phyloP scores from a whole-genome alignment of 2,113 vertebrate species.

The Thunnus maccoyii region DNA sequence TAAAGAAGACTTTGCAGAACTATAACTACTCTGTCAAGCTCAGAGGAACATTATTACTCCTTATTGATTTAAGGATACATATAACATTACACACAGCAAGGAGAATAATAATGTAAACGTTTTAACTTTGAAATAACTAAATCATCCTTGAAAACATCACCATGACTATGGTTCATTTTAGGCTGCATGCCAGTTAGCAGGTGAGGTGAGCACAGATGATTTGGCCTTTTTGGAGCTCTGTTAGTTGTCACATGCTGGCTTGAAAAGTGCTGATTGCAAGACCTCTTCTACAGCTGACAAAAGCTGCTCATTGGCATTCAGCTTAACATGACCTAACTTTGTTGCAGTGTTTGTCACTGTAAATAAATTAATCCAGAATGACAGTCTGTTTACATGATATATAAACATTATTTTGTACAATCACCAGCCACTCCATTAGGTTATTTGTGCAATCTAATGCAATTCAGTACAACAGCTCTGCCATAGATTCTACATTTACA shows the following conservation, averaged over 20 bases:
- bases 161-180: neutral
- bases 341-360: neutral
- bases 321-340: neutral
- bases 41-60: conserved; percentile 47
- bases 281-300: conserved; percentile 6
- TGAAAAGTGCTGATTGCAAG: neutral
- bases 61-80: conserved; percentile 60
- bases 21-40: conserved; percentile 36
- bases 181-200: neutral
- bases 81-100: conserved; percentile 21
- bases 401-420: neutral
- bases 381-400: neutral
- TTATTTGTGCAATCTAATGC: too few species aligned
- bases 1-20: conserved; percentile 38
- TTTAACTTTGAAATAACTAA: conserved; percentile 30
- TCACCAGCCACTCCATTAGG: too few species aligned
- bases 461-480: too few species aligned
- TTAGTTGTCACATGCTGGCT: neutral
- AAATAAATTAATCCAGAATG: neutral
- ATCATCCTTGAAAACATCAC: conserved; percentile 15
- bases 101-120: conserved; percentile 40
- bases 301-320: conserved; percentile 12
- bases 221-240: conserved; percentile 5
- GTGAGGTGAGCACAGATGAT: neutral
- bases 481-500: too few species aligned